Percentiles rank a stretch among this genome's conserved stretches.
Evolutionary conservation across 2,113 vertebrate genomes (phyloP).

Genomic region (Hyla sarda): DNA sequence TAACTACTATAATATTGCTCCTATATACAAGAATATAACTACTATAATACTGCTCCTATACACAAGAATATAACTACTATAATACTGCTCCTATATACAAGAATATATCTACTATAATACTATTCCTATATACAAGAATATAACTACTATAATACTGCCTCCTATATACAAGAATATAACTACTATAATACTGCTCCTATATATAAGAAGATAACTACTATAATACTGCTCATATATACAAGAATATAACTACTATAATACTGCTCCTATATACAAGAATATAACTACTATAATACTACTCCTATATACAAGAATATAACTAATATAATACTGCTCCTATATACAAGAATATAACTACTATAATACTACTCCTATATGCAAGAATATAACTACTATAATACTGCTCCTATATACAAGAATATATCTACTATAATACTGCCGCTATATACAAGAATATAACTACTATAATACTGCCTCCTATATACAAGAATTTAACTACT

Average conservation of each 20-base stretch:
- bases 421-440: background rate
- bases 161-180: background rate
- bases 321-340: background rate
- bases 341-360: background rate
- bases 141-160: background rate
- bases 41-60: no score
- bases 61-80: no score
- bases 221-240: background rate
- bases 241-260: constrained; percentile 5
- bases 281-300: background rate
- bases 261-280: background rate
- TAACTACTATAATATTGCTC: background rate
- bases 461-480: background rate
- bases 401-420: background rate
- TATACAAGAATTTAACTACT: constrained; percentile 2
- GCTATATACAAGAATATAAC: background rate
- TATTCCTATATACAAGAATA: background rate
- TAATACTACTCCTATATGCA: no score
- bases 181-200: background rate
- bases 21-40: background rate
- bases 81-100: no score
- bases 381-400: constrained; percentile 14
- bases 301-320: constrained; percentile 3
- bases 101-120: no score
- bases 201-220: no score